Evolutionary conservation across 2,113 vertebrate genomes (phyloP), one percentile per base, ranked within the genome.

Genomic region (Copsychus sechellarum): DNA sequence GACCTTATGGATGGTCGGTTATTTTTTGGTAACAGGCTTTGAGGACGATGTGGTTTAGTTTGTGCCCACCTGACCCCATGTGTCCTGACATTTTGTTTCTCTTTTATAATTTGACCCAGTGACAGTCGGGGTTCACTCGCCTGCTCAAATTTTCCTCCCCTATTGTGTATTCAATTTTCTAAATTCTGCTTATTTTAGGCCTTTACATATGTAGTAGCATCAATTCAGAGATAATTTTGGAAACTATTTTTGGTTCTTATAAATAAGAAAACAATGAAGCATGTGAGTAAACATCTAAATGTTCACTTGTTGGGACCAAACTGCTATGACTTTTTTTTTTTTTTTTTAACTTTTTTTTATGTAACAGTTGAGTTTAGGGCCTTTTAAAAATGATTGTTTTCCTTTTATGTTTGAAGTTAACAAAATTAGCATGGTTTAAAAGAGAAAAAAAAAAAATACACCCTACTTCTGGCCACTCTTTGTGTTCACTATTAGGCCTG

Each of bases 231-330:
- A 96, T 86, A 78, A 96, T 97, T 98, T 96, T 96, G 94, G 92
- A 97, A 96, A 94, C 88, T 86, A 45, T 92, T 96, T 97, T 97
- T 96, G 97, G 97, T 98, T 97, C 97, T 97, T 96, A 91, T 93
- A 81, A 95, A 92, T 93, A 97, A 91, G 88, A 81, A 86, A 87
- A 95, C 88, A 92, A 94, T 92, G 96, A 96, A 97, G 97, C 97
- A 98, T 98, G 97, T 98, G 97, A 98, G 98, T 98, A 98, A 98
- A 98, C 95, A 97, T 96, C 98, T 97, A 95, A 90, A 84, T 97
- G 97, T 98, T 97, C 95, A 96, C 97, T 96, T 88, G 90, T 97
- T 97, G 98, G 98, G 97, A 98, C 97, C 98, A 98, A 98, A 97
- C 95, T 95, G 95, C 96, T 96, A 95, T 97, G 95, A 88, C 93